phyloP scores from a whole-genome alignment of 2,113 vertebrate species.

The Cyphomyrus discorhynchus region DNA sequence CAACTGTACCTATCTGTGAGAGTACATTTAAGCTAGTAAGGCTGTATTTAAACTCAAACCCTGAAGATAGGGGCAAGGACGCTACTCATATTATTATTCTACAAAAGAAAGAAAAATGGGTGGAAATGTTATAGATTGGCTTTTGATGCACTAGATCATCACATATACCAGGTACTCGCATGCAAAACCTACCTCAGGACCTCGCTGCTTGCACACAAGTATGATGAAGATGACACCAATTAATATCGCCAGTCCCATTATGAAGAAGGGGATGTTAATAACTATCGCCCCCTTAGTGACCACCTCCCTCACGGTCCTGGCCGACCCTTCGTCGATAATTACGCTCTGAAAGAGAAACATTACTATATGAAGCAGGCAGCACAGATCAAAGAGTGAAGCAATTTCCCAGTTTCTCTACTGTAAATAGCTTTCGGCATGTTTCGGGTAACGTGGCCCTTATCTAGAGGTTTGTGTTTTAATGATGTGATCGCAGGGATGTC shows the following conservation, averaged over 20 bases:
- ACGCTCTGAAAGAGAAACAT: slow-evolving; percentile 63
- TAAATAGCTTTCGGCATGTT: background rate
- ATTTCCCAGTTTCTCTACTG: background rate
- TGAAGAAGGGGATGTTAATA: slow-evolving; percentile 76
- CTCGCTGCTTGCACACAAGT: slow-evolving; percentile 65
- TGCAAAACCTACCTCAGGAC: slow-evolving; percentile 63
- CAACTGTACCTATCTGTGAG: background rate
- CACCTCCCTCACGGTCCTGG: slow-evolving; percentile 54
- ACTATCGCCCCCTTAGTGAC: slow-evolving; percentile 59
- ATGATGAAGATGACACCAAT: slow-evolving; percentile 73
- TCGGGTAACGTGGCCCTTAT: background rate
- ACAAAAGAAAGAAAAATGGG: background rate
- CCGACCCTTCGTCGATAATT: slow-evolving; percentile 72
- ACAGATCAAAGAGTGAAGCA: background rate
- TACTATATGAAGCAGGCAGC: background rate
- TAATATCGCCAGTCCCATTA: slow-evolving; percentile 74
- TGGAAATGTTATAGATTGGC: background rate
- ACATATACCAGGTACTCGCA: background rate
- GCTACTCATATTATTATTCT: background rate
- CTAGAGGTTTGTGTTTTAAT: background rate
- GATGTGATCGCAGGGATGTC: background rate
- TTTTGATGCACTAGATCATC: background rate
- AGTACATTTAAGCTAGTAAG: background rate
- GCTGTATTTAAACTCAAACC: background rate
- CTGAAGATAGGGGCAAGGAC: background rate